Evolutionary conservation across 2,888 invertebrate genomes (phyloP).

Genomic region (Cartodere bifasciata): DNA sequence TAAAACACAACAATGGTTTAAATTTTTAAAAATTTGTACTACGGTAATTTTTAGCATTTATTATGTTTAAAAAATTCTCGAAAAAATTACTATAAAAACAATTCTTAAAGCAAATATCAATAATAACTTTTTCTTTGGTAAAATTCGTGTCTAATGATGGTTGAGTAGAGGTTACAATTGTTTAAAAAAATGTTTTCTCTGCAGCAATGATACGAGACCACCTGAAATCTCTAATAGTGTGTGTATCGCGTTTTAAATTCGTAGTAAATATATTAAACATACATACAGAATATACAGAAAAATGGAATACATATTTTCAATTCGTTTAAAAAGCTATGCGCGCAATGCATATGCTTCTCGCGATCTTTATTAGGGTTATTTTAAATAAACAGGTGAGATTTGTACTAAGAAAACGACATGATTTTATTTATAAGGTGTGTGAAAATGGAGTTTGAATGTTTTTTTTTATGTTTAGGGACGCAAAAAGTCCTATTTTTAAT

Average conservation of each 20-base stretch:
- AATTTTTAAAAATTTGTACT: too few relatives aligned
- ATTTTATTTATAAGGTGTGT: background rate
- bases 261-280: conserved; percentile 9
- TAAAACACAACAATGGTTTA: too few relatives aligned
- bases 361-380: conserved; percentile 32
- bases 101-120: too few relatives aligned
- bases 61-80: too few relatives aligned
- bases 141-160: too few relatives aligned
- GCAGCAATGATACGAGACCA: conserved; percentile 32
- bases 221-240: conserved; percentile 31
- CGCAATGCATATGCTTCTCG: conserved; percentile 37
- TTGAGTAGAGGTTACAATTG: too few relatives aligned
- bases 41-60: too few relatives aligned
- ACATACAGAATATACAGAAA: conserved; percentile 18
- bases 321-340: conserved; percentile 31
- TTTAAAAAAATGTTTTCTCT: conserved; percentile 33
- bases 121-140: too few relatives aligned
- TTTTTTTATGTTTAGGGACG: background rate
- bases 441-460: background rate
- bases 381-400: conserved; percentile 34
- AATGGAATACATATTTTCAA: conserved; percentile 22
- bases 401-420: conserved; percentile 14
- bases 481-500: background rate
- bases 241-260: conserved; percentile 26
- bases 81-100: too few relatives aligned